These are phyloP conservation scores for Microtus montanus DNA, from an alignment of 2,113 vertebrate species.

Conservation along the genomic window DNA sequence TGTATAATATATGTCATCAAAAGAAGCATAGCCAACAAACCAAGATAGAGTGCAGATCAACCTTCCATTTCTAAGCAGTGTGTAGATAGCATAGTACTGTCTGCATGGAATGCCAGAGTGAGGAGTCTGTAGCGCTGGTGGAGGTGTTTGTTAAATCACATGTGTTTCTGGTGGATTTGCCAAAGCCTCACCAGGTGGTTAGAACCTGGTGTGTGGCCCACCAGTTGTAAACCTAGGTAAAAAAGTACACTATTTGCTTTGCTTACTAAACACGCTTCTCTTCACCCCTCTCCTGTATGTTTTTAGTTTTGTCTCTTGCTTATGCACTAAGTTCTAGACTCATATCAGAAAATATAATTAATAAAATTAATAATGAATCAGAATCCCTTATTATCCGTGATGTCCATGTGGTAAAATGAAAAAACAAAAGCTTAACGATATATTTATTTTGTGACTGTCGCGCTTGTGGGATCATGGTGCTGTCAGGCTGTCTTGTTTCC, in stretches of 20 bases:
- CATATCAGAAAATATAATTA: conserved; percentile 87
- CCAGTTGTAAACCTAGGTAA: conserved; percentile 78
- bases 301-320: conserved; percentile 69
- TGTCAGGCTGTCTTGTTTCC: conserved; percentile 54
- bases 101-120: conserved; percentile 61
- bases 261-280: conserved; percentile 44
- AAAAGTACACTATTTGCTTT: conserved; percentile 62
- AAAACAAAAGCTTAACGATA: conserved; percentile 48
- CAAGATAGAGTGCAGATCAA: conserved; percentile 61
- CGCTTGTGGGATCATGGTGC: conserved; percentile 58
- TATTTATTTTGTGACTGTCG: conserved; percentile 76
- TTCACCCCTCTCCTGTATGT: conserved; percentile 60
- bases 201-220: conserved; percentile 57
- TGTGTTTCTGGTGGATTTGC: conserved; percentile 61
- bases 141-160: conserved; percentile 70
- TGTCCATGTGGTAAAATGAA: conserved; percentile 81
- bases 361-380: conserved; percentile 86
- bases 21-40: conserved; percentile 82
- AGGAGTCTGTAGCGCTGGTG: conserved; percentile 73
- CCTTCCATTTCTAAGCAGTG: conserved; percentile 72
- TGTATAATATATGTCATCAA: conserved; percentile 85
- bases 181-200: conserved; percentile 57
- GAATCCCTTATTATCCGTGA: conserved; percentile 85
- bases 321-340: conserved; percentile 85
- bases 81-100: conserved; percentile 57